Evolutionary conservation across 2,888 invertebrate species (phyloP), one percentile per base, ranked within the genome.

Genomic region (Platycheirus albimanus): DNA sequence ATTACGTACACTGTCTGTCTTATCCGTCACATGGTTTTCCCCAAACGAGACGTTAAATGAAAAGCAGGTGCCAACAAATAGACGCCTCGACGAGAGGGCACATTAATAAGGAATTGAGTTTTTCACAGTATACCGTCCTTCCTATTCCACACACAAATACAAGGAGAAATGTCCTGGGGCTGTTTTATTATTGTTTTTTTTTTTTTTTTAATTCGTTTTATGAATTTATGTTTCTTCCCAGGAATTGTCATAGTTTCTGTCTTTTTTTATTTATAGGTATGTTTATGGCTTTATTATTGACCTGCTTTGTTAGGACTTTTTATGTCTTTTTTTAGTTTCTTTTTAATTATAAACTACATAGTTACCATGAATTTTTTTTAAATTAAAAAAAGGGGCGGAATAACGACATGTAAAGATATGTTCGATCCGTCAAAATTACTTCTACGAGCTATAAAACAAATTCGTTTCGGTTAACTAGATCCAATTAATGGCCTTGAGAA

Each of bases 61-160:
- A 64, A 74, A 64, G 78, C 83, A 83, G 83, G 83, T 83, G 83
- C 72, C 49, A 83, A 72, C 78, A 81, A 81, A 77, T 74, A 78
- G 78, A 78, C 72, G 83, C 72, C 67, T 64, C 56, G 51, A 41
- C 54, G 56, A 78, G 72, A 64, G 45, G 41, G 58, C 20, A 58
- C 56, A 83, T 83, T 78, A 83, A 72, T 78, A 83, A 69, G 58
- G 69, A 78, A 56, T 54, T 66, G 24, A 49, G 24, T 15, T 28
- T 11, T 24, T 24, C n/a, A n/a, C n/a, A n/a, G n/a, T n/a, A n/a
- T n/a, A n/a, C n/a, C n/a, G n/a, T n/a, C n/a, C 6, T 24, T 24
- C 6, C 6, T 6, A 24, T 52, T 5, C 4, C 24, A 52, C 1
- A 52, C 11, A 54, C 8, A 20, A 20, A 38, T 10, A n/a, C 17